phyloP scores from a whole-genome alignment of 2,888 invertebrate species.

The Lydus trimaculatus region DNA sequence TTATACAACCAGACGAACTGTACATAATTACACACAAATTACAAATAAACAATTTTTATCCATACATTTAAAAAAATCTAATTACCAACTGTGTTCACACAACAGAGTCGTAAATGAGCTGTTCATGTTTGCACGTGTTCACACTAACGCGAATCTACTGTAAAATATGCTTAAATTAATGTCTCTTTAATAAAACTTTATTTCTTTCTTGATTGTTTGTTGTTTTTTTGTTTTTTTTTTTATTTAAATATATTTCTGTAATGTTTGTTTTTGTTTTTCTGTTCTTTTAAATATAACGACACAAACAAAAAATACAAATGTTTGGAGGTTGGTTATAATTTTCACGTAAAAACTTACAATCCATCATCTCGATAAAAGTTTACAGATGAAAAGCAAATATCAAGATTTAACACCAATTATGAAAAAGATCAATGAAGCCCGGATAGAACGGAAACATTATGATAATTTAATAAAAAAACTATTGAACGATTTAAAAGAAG shows the following conservation, averaged over 20 bases:
- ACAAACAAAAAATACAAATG: neutral
- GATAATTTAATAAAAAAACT: conserved; percentile 53
- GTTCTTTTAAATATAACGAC: conserved; percentile 6
- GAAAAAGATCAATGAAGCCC: conserved; percentile 53
- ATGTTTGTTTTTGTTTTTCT: no score
- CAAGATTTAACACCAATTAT: conserved; percentile 54
- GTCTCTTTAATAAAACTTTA: neutral
- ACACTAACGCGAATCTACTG: no score
- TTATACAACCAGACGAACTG: no score
- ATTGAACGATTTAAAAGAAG: conserved; percentile 49
- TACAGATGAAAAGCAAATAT: conserved; percentile 60
- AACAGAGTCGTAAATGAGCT: no score
- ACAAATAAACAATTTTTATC: no score
- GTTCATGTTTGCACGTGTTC: no score
- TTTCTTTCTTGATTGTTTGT: no score
- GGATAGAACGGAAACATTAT: conserved; percentile 51
- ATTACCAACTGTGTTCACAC: no score
- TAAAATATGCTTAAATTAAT: no score
- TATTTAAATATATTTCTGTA: neutral
- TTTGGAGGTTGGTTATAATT: neutral
- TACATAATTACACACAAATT: no score
- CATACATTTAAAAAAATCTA: no score
- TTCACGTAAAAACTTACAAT: neutral
- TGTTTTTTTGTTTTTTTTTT: neutral
- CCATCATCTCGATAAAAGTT: conserved; percentile 44